phyloP scores from a whole-genome alignment of 2,797 vertebrate genomes.

The Enteromius argenteus region DNA sequence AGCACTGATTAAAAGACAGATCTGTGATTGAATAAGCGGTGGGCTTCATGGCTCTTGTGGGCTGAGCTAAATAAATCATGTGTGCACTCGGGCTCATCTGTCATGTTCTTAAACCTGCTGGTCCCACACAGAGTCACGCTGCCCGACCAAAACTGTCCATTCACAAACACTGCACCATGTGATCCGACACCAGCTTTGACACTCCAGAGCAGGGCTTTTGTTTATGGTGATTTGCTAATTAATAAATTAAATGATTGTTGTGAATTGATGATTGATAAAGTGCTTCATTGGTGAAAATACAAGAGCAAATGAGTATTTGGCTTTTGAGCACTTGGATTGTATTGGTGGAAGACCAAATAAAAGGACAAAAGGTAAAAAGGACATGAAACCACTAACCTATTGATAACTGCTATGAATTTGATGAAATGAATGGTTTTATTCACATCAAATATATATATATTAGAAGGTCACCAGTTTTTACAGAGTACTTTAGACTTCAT shows the following conservation, averaged over 20 bases:
- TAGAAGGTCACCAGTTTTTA: no score
- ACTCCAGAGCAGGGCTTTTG: not conserved
- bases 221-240: not conserved
- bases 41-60: constrained; percentile 61
- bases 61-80: constrained; percentile 39
- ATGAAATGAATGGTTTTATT: not conserved
- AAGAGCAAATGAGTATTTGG: not conserved
- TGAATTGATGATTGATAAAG: not conserved
- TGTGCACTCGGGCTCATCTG: not conserved
- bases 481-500: not conserved
- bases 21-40: constrained; percentile 52
- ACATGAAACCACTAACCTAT: no score
- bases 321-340: not conserved
- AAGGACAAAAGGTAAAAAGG: not conserved
- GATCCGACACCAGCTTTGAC: constrained; percentile 11
- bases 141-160: not conserved
- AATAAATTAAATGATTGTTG: not conserved
- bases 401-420: no score
- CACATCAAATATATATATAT: no score
- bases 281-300: not conserved
- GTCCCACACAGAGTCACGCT: constrained; percentile 10
- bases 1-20: constrained; percentile 58
- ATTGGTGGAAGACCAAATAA: not conserved
- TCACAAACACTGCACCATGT: constrained; percentile 29
- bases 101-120: not conserved